Evolutionary conservation across 1,140 invertebrate species (phyloP), one percentile per base, ranked within the genome.

Genomic region (Sesamia nonagrioides): DNA sequence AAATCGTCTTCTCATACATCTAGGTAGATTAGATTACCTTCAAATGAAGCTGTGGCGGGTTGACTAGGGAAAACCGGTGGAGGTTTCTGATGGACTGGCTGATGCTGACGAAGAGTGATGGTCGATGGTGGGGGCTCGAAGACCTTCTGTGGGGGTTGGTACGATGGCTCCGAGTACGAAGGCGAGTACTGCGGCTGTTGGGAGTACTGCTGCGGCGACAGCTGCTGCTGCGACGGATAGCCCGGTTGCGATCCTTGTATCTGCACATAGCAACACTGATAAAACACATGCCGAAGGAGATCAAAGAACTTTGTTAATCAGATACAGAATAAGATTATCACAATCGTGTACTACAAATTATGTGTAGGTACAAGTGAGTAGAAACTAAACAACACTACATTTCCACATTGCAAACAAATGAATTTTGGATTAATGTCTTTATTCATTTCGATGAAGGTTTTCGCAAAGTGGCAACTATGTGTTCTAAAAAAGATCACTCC

Each of bases 41-140:
- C 95, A 89, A 96, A 96, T 78, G 96, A 96, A 82, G 96, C 95
- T 89, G 97, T 96, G 83, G 96, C 97, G 79, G 97, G 97, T 94
- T 97, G 97, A 83, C 97, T 96, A 82, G 95, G 86, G 82, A 96
- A 96, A 58, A 97, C 96, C 79, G 96, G 96, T 21, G 96, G 89
- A 77, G 96, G 96, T 89, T 96, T 95, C 95, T 98, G 97, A 84
- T 96, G 96, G 56, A 98, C 95, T 33, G 97, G 97, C 54, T 96
- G 95, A 88, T 96, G 95, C 77, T 96, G 96, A 84, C 97, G 96
- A 27, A 98, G 95, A 40, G 96, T 97, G 77, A 98, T 97, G 40
- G 96, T 96, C 17, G 96, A 87, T 17, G 97, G 96, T 13, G 97
- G 97, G 18, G 97, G 96, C 84, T 96, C 96, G 80, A 87, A 94